Evolutionary conservation across 2,888 invertebrate genomes (phyloP), one percentile per base, ranked within the genome.

Genomic region (Troides aeacus): DNA sequence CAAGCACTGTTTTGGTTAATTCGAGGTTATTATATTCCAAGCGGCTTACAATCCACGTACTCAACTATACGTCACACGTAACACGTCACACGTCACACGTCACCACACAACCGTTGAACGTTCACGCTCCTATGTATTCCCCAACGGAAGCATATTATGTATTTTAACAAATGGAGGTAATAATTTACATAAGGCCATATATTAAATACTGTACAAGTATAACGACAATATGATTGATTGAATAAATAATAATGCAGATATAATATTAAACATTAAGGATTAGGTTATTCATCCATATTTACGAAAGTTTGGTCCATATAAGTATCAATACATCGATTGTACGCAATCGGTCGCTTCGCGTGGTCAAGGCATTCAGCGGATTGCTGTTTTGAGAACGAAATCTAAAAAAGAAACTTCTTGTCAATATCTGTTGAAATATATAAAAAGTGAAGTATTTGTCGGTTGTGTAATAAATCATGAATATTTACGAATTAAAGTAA

Each of bases 241-340:
- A 87, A 86, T 89, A 89, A 89, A 90, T 88, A 88, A 89, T 67
- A 66, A 67, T 88, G 85, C 84, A 84, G 86, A 84, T 86, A 88
- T 89, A 88, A 89, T 86, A 89, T 89, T 89, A 90, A 84, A 83
- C 85, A 82, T 86, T 86, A 89, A 86, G 90, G 90, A 86, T 87
- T 88, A 79, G 76, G 76, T 79, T 88, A 90, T 90, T 86, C 83
- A 85, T 91, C 89, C 89, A 84, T 89, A 90, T 87, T 89, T 87
- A 92, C 85, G 90, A 90, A 89, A 90, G 89, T 90, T 92, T 92
- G 92, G 92, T 92, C 92, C 92, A 92, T 92, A 90, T 85, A 88
- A 90, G 87, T 87, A 90, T 90, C 90, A 89, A 89, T 90, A 90
- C 88, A 84, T 90, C 84, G 86, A 86, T 88, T 83, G 81, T 81